Base-by-base conservation (phyloP, 1,140 invertebrate genomes). In the Drosophila tristis region DNA sequence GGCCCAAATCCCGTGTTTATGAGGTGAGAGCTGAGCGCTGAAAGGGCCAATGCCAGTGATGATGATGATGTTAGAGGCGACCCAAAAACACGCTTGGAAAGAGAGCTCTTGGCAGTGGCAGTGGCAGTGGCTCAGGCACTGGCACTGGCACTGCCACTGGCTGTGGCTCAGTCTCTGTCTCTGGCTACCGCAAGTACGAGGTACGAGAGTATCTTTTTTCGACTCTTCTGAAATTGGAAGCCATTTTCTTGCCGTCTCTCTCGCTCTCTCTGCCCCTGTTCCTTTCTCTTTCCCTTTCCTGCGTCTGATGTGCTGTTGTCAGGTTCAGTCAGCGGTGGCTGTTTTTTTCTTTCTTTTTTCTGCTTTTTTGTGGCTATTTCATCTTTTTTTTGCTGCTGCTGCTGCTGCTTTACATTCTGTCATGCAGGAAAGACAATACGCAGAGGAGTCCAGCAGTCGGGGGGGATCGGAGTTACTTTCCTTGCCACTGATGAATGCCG, bases 331-430 rank as follows among this genome's bases (percentile, higher is more conserved):
- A 31, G 29, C 64, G 26, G 57, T 35, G 48, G 26, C 31, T 56
- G 55, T 53, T 70, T 81, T 81, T 82, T 74, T 58, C 48, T 25
- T 31, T 49, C 51, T 54, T 57, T 65, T 49, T 81, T 67, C 66
- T 66, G 29, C 29, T 67, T 56, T 59, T 81, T 81, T 82, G 35
- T 67, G 45, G 54, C 35, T 54, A 25, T 74, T 67, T 53, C 29
- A 39, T 49, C 51, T 54, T 57, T 65, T 49, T 81, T 71, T 66
- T 66, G 31, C 31, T 67, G 56, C 20, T 39, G 26, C 20, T 39
- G 26, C 62, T 49, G 62, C 71, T 80, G 62, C 57, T 85, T 80
- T 76, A 65, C 80, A 82, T 82, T 82, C 79, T 39, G 35, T 79
- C 79, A 77, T 78, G 67, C 67, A 58, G 67, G 54, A 58, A 50